A percentile compares a stretch with the other conserved stretches of the same genome.
Conservation (phyloP, 2,888 invertebrate species). For the Epistrophella euchroma region DNA sequence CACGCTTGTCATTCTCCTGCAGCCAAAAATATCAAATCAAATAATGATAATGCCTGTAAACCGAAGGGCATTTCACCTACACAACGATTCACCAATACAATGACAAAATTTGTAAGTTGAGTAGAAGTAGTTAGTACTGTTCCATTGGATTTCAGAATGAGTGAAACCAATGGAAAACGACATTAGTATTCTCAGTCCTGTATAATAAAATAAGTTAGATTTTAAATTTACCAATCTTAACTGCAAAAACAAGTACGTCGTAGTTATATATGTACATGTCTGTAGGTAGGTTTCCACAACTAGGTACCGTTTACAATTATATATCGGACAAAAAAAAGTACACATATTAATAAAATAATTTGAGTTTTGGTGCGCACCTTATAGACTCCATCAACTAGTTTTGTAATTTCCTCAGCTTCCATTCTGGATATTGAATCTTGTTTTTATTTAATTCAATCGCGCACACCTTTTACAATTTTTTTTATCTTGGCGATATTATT, state of each 20-base stretch:
- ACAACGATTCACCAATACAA: no score
- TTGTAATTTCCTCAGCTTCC: conserved; percentile 95
- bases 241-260: neutral
- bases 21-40: no score
- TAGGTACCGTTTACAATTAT: neutral
- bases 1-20: no score
- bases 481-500: conserved; percentile 13
- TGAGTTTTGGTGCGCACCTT: conserved; percentile 87
- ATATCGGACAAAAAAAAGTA: neutral
- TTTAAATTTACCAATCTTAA: neutral
- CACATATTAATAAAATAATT: conserved; percentile 12
- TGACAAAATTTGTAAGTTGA: no score
- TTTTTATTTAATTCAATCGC: conserved; percentile 18
- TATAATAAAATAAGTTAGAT: conserved; percentile 26
- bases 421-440: conserved; percentile 77
- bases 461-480: conserved; percentile 9
- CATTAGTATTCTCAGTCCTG: no score
- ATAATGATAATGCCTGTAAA: no score
- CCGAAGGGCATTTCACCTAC: no score
- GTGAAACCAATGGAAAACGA: no score
- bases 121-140: no score
- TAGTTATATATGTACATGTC: neutral
- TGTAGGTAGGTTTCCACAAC: neutral
- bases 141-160: no score
- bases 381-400: conserved; percentile 95